A percentile compares a stretch with the other conserved stretches of the same genome.
phyloP scores from a whole-genome alignment of 2,113 vertebrate genomes.

The Columbina picui region DNA sequence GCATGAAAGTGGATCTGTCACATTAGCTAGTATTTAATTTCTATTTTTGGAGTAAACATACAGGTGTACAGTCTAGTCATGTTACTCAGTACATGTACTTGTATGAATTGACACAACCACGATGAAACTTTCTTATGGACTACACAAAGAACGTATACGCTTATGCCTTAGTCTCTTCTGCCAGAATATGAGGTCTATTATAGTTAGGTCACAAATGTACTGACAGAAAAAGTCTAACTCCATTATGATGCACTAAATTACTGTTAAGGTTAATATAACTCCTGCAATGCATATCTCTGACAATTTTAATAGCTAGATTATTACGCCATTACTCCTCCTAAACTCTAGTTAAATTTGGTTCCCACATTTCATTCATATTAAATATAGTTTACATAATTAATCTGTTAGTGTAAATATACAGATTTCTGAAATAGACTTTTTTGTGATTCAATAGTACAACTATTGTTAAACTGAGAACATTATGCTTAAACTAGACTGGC shows the following conservation, averaged over 20 bases:
- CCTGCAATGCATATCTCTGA: conserved; percentile 58
- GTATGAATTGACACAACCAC: not conserved
- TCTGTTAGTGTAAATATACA: conserved; percentile 2
- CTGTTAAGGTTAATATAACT: conserved; percentile 60
- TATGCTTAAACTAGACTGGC: conserved; percentile 25
- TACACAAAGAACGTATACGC: not conserved
- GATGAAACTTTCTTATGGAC: not conserved
- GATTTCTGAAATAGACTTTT: conserved; percentile 27
- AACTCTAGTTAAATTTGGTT: conserved; percentile 55
- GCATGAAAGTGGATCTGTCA: not conserved
- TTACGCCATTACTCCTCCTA: conserved; percentile 60
- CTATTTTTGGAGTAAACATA: not conserved
- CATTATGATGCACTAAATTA: conserved; percentile 52
- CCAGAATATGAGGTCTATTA: conserved; percentile 39
- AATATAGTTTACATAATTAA: conserved; percentile 52
- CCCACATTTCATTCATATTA: conserved; percentile 25
- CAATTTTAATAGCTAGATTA: conserved; percentile 49
- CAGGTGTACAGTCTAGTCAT: not conserved
- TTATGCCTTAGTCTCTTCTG: not conserved
- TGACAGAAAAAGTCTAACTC: conserved; percentile 46
- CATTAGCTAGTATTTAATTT: not conserved
- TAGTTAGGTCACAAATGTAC: conserved; percentile 41
- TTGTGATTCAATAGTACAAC: not conserved
- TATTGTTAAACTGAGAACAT: not conserved
- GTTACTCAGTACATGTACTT: not conserved